phyloP scores from a whole-genome alignment of 2,797 vertebrate species.

The Agapornis canus region DNA sequence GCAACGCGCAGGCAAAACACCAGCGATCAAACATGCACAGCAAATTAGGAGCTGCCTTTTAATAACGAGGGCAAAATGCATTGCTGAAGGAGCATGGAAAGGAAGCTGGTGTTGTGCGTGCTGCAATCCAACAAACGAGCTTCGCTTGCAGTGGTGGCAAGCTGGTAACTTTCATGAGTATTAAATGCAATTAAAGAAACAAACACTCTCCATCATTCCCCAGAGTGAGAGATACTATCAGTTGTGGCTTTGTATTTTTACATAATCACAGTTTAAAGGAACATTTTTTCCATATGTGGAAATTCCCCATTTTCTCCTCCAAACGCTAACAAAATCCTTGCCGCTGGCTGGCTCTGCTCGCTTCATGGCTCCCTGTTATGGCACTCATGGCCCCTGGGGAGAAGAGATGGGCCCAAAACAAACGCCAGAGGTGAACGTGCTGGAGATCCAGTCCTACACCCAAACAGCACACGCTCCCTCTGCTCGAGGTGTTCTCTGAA shows the following conservation, averaged over 20 bases:
- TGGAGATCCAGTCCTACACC: slow-evolving; percentile 51
- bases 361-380: slow-evolving; percentile 26
- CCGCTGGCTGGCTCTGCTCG: slow-evolving; percentile 43
- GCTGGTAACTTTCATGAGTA: slow-evolving; percentile 48
- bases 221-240: slow-evolving; percentile 68
- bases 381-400: slow-evolving; percentile 7
- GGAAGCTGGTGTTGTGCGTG: slow-evolving; percentile 11
- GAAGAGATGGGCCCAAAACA: slow-evolving; percentile 59
- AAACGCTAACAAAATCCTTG: slow-evolving; percentile 61
- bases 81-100: background rate
- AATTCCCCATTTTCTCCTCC: slow-evolving; percentile 74
- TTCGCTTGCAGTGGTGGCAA: background rate
- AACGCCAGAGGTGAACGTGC: slow-evolving; percentile 52
- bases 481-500: slow-evolving; percentile 22
- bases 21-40: background rate
- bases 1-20: slow-evolving; percentile 29
- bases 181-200: slow-evolving; percentile 67
- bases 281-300: slow-evolving; percentile 71
- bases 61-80: background rate
- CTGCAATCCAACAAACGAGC: slow-evolving; percentile 28
- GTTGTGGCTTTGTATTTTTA: slow-evolving; percentile 70
- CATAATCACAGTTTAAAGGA: slow-evolving; percentile 74
- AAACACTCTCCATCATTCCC: slow-evolving; percentile 61
- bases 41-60: slow-evolving; percentile 41
- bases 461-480: slow-evolving; percentile 31